Conservation (phyloP, 2,888 invertebrate genomes). For the Scelioninae gen. 2 region DNA sequence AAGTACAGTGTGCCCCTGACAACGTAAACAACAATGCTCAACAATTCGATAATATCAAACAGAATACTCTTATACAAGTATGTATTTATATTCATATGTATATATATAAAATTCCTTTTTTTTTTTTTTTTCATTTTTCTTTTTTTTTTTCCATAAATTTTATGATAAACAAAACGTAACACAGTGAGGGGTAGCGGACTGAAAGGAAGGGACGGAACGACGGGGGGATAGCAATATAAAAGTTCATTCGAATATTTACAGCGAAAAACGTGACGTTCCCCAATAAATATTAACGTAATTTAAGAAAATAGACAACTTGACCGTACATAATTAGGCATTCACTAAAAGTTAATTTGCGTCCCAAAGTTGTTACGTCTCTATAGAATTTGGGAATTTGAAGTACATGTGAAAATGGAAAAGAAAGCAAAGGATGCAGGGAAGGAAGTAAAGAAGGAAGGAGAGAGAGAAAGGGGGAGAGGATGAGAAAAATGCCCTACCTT, state of each 20-base stretch:
- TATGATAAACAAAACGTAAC: slow-evolving; percentile 74
- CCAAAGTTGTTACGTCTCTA: slow-evolving; percentile 29
- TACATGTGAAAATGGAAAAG: background rate
- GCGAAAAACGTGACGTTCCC: slow-evolving; percentile 8
- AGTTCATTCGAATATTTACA: slow-evolving; percentile 39
- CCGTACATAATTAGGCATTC: slow-evolving; percentile 6
- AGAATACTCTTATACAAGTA: slow-evolving; percentile 69
- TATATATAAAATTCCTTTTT: slow-evolving; percentile 61
- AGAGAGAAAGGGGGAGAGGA: slow-evolving; percentile 9
- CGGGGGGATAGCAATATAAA: slow-evolving; percentile 20
- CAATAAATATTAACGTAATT: slow-evolving; percentile 33
- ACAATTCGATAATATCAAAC: slow-evolving; percentile 75
- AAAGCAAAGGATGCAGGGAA: too few relatives aligned
- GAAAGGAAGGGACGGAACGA: slow-evolving; percentile 26
- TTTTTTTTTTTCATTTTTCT: slow-evolving; percentile 64
- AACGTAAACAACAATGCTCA: slow-evolving; percentile 75
- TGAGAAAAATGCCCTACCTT: slow-evolving; percentile 46
- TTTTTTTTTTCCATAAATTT: slow-evolving; percentile 68
- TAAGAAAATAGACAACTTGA: slow-evolving; percentile 12
- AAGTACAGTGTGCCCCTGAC: slow-evolving; percentile 74
- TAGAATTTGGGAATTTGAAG: background rate
- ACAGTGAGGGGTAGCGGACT: slow-evolving; percentile 58
- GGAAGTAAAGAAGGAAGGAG: background rate
- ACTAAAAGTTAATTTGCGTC: background rate
- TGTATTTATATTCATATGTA: slow-evolving; percentile 60